Evolutionary conservation across 2,113 vertebrate genomes (phyloP).

Genomic region (Willisornis vidua): DNA sequence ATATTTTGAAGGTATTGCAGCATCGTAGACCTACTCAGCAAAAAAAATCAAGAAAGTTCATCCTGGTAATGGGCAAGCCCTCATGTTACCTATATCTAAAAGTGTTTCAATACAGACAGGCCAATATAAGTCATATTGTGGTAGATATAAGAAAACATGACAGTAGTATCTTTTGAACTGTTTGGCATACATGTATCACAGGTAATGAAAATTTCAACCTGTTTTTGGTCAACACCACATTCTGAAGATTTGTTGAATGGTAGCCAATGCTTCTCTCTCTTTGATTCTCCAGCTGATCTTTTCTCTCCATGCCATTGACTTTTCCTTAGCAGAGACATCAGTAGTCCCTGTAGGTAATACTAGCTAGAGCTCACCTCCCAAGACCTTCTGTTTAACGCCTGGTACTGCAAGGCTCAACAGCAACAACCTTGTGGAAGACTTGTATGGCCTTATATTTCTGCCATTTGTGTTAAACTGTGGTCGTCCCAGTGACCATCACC

Average conservation of each 20-base stretch:
- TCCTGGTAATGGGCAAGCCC: neutral
- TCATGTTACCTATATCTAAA: neutral
- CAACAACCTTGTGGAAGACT: neutral
- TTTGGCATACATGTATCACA: neutral
- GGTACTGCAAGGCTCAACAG: neutral
- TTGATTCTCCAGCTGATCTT: neutral
- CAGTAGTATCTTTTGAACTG: neutral
- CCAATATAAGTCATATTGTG: neutral
- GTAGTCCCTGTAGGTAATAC: neutral
- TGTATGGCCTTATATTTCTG: neutral
- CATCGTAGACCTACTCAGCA: neutral
- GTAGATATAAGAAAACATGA: neutral
- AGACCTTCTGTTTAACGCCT: neutral
- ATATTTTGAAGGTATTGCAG: neutral
- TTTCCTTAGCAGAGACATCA: neutral
- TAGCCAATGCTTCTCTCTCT: neutral
- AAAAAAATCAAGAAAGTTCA: neutral
- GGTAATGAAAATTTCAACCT: neutral
- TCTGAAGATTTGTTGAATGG: neutral
- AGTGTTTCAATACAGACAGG: neutral
- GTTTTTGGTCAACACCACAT: neutral
- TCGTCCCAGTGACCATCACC: neutral
- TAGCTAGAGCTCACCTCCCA: neutral
- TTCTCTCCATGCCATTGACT: neutral
- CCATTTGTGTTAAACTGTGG: neutral